phyloP scores from a whole-genome alignment of 2,888 invertebrate genomes.

The Drosophila mayaguana region DNA sequence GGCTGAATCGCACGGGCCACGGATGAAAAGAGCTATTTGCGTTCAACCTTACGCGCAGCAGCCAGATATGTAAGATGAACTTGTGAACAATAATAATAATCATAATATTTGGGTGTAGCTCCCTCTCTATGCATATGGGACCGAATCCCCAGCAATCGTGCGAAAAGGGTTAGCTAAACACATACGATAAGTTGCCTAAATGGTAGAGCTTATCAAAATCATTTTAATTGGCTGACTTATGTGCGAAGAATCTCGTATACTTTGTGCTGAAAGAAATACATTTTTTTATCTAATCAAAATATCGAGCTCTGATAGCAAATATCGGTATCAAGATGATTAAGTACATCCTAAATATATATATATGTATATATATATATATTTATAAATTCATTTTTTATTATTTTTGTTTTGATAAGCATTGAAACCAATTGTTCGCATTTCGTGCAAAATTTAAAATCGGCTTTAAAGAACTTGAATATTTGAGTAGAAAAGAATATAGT shows the following conservation, averaged over 20 bases:
- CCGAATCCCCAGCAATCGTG: not conserved
- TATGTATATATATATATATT: too few species aligned
- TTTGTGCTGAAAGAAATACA: not conserved
- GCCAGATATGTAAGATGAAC: slow-evolving; percentile 9
- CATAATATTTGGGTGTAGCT: slow-evolving; percentile 14
- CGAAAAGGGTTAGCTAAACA: not conserved
- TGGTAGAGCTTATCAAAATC: not conserved
- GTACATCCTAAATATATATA: too few species aligned
- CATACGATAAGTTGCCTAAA: not conserved
- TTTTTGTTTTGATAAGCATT: too few species aligned
- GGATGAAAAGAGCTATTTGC: slow-evolving; percentile 29
- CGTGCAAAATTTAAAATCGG: too few species aligned
- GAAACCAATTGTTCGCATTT: too few species aligned
- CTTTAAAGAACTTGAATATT: too few species aligned
- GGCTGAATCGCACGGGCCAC: slow-evolving; percentile 13
- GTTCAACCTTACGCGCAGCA: slow-evolving; percentile 1
- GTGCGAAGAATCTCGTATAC: not conserved
- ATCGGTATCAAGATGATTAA: not conserved
- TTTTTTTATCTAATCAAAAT: not conserved
- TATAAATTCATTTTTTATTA: too few species aligned
- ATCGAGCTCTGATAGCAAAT: not conserved
- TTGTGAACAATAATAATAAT: slow-evolving; percentile 30
- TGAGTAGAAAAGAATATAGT: too few species aligned
- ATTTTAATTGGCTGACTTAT: not conserved
- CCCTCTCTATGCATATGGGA: slow-evolving; percentile 4